phyloP scores from a whole-genome alignment of 2,113 vertebrate species.

The Catharus minimus region DNA sequence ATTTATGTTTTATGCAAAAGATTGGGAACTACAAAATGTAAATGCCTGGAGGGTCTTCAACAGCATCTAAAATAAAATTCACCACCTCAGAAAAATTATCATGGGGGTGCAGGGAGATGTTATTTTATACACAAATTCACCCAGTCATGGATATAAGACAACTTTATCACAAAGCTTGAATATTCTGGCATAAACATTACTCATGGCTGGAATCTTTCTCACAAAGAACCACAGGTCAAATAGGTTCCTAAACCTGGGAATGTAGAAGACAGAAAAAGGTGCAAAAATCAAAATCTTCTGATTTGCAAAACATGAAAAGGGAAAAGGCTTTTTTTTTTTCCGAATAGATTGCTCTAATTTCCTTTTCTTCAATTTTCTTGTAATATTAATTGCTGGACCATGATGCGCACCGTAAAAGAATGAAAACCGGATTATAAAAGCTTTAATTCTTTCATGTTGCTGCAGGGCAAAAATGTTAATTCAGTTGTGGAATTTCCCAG shows the following conservation, averaged over 20 bases:
- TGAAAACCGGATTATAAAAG: background rate
- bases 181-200: rapidly evolving
- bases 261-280: background rate
- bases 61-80: background rate
- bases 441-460: background rate
- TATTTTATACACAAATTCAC: background rate
- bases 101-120: background rate
- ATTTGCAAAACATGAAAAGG: background rate
- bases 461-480: background rate
- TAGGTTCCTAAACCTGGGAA: background rate
- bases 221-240: background rate
- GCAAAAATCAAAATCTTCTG: background rate
- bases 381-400: background rate
- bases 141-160: background rate
- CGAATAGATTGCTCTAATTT: background rate
- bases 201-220: background rate
- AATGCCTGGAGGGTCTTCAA: background rate
- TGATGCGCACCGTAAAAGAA: background rate
- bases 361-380: background rate
- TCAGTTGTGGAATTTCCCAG: background rate
- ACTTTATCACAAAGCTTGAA: background rate
- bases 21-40: background rate
- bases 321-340: background rate
- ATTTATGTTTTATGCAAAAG: background rate
- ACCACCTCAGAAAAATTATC: background rate